Evolutionary conservation across 2,888 invertebrate species (phyloP), one percentile per base, ranked within the genome.

Genomic region (Volucella inanis): DNA sequence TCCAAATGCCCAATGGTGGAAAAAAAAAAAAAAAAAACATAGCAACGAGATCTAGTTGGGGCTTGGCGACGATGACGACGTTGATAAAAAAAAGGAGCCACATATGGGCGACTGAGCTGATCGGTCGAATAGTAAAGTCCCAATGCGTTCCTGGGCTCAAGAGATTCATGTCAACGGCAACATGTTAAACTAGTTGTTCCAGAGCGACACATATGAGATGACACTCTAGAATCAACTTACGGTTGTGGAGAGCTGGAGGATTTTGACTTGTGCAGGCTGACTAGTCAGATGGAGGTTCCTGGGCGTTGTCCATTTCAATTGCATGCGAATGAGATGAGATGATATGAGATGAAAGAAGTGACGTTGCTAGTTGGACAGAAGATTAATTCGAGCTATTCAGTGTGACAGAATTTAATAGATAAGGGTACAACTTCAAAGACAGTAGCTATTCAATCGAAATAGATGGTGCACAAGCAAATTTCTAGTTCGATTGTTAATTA

Each of bases 161-260:
- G 76, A 67, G 54, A 81, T 72, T 68, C 67, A 76, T 80, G 84
- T 74, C 79, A 70, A 52, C 62, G 57, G 62, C 39, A 68, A 79
- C 70, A 84, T 84, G 70, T 70, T 67, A 68, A 77, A 81, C 85
- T 77, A 71, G 85, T 81, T 85, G 65, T 62, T 76, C 12, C 54
- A 52, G 18, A 47, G 62, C 50, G 71, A 75, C 70, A 62, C 76
- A 71, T 81, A 71, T 54, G 81, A 81, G 71, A 54, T 80, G 85
- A 77, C 85, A 85, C 81, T 72, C 45, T 65, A 62, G 18, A 39
- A n/a, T 61, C 61, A 6, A 31, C 31, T 41, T 22, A 14, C 11
- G 57, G 59, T 18, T 8, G 12, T 45, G 1, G 14, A 59, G 31
- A 6, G 6, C 6, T 31, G 31, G 64, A 52, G 22, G 65, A 76